These are phyloP conservation scores for Ploceus nigricollis DNA, from an alignment of 2,113 vertebrate species.

Conservation along the genomic window DNA sequence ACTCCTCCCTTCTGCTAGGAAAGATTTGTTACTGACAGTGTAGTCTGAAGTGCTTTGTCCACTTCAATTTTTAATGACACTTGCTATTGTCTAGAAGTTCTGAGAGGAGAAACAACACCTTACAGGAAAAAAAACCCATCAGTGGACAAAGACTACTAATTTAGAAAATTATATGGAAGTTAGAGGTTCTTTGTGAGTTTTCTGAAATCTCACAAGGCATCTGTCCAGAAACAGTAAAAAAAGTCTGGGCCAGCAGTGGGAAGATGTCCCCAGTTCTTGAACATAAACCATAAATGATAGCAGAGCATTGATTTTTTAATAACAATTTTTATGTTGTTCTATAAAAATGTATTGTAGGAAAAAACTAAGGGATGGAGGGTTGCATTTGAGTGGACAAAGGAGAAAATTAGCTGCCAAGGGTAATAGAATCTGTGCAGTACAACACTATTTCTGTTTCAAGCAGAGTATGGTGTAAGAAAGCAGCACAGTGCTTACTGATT, in stretches of 20 bases:
- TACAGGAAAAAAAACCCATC: neutral
- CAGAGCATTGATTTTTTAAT: conserved; percentile 27
- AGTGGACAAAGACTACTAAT: neutral
- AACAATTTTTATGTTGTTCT: conserved; percentile 13
- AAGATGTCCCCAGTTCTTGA: neutral
- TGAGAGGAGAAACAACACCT: neutral
- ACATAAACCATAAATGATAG: neutral
- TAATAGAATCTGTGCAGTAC: conserved; percentile 13
- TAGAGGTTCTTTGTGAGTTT: neutral
- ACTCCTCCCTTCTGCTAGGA: neutral
- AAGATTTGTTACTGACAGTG: neutral
- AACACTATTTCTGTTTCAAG: neutral
- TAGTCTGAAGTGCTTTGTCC: neutral
- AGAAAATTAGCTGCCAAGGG: conserved; percentile 41
- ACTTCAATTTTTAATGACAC: neutral
- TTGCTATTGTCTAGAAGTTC: neutral
- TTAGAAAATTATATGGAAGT: neutral
- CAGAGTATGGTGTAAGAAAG: neutral
- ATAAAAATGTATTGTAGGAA: neutral
- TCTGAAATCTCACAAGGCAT: neutral
- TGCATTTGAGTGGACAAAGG: conserved; percentile 35
- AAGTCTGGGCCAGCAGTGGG: neutral
- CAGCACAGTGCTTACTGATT: neutral
- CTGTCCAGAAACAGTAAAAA: neutral
- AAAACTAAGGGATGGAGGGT: neutral